Evolutionary conservation across 2,113 vertebrate species (phyloP), one percentile per base, ranked within the genome.

Genomic region (Xiphorhynchus elegans): DNA sequence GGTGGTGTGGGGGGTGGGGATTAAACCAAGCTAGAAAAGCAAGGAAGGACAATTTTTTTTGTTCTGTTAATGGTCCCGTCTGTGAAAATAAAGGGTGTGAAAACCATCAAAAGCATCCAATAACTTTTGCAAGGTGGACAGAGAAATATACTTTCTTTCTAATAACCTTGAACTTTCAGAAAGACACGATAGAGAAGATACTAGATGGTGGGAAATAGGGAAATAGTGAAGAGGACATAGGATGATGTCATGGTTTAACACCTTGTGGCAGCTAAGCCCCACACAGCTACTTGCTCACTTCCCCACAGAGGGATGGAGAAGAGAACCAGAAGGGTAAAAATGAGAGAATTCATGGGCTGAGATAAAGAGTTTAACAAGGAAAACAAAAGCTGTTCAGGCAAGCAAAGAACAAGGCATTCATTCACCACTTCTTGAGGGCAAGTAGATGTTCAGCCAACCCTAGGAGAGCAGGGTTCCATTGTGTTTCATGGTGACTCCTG

Each of bases 41-140:
- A 80, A 90, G 49, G 29, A 64, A 44, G 39, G 50, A 74, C 47
- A 46, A 37, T 37, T 37, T 37, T 59, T 80, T 95, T 72, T 73
- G 37, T 49, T 53, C 47, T 72, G 78, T 49, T 96, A 97, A 97
- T 93, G 78, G 91, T 80, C 47, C 60, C 33, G 59, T 91, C 72
- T 87, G 84, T 93, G 91, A 95, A 92, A 95, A 87, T 79, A 86
- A 89, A 85, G 42, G 92, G 76, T 95, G 95, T 90, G 85, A 97
- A 97, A 97, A 96, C 68, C 81, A 53, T 55, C 73, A 88, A 95
- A 95, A 94, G 23, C 63, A 82, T 89, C 17, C 35, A 83, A 59
- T 44, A 95, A 78, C 25, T 80, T 82, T 93, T 64, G 14, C 24
- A 73, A 88, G 75, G 75, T 91, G 49, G 70, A 68, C 53, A 74